These are phyloP conservation scores for Operophtera brumata DNA, from an alignment of 2,888 invertebrate genomes.

Conservation along the genomic window DNA sequence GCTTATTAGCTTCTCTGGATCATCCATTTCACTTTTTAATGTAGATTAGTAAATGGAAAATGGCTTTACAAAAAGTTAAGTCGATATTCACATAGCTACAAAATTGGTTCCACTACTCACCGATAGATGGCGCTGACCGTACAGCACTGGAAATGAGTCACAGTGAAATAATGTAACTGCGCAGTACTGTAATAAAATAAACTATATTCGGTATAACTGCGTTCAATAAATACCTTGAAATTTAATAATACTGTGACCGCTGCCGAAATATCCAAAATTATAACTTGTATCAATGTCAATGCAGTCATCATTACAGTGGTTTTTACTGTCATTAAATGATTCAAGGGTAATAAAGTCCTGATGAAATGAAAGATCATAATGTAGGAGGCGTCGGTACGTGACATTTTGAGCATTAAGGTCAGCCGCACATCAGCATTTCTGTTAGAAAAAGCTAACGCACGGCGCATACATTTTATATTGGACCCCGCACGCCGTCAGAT, in stretches of 20 bases:
- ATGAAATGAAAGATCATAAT: conserved; percentile 23
- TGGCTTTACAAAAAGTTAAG: conserved; percentile 29
- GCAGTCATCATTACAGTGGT: conserved; percentile 27
- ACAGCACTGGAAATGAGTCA: neutral
- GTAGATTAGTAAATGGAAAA: neutral
- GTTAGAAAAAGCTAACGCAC: too few relatives aligned
- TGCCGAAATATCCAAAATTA: conserved; percentile 14
- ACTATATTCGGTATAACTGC: conserved; percentile 22
- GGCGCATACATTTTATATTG: too few relatives aligned
- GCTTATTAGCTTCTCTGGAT: conserved; percentile 64
- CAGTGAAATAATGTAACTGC: conserved; percentile 17
- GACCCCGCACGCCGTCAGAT: too few relatives aligned
- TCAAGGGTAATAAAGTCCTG: conserved; percentile 29
- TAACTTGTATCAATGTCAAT: conserved; percentile 31
- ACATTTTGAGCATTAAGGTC: conserved; percentile 23
- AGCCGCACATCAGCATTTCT: too few relatives aligned
- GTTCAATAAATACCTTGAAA: conserved; percentile 28
- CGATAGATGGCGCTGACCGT: conserved; percentile 50
- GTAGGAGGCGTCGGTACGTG: conserved; percentile 22
- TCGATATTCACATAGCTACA: conserved; percentile 42
- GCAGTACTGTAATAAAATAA: conserved; percentile 24
- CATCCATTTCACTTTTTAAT: conserved; percentile 52
- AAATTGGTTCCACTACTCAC: conserved; percentile 47
- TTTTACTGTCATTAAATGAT: conserved; percentile 19
- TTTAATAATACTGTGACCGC: conserved; percentile 19